Evolutionary conservation across 2,797 vertebrate species (phyloP), one percentile per base, ranked within the genome.

Genomic region (Pelobates cultripes): DNA sequence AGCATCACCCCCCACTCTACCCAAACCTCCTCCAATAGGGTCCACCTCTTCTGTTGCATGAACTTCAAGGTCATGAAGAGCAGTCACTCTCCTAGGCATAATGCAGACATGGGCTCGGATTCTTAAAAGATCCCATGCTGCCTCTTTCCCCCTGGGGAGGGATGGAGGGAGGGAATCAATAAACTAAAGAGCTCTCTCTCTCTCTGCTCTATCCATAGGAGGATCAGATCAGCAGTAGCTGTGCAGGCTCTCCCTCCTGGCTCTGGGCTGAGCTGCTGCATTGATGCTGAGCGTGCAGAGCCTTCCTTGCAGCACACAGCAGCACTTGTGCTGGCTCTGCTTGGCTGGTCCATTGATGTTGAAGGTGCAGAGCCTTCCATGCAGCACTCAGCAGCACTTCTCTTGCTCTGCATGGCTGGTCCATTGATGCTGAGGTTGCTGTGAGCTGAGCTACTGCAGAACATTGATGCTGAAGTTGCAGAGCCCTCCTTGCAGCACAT

Each of bases 191-290:
- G 74, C 73, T 42, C 28, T 28, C 28, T 28, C 28, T 28, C 28
- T 28, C 73, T 73, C 74, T 80, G 53, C 47, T 10, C 5, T 6
- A 51, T 51, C 47, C 47, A 51, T 5, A 51, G 47, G 47, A 51
- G 85, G 86, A 83, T 75, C 85, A 80, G 83, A 84, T 83, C 87
- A 75, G 88, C 86, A 86, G 86, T 88, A 47, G 43, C 14, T 45
- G 70, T 73, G 72, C 66, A 64, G 66, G 14, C 53, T 47, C 75
- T 71, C 67, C 69, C 57, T 28, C 28, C 28, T 28, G 28, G 28
- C 57, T 64, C 15, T 43, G 4, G 70, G 75, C 73, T 68, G 15
- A 69, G 81, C 81, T 80, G 82, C 82, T 64, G 82, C 77, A 84
- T 76, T 84, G 66, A 79, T 79, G 82, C 82, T 71, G 57, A 45